Percentiles rank a stretch among this genome's conserved stretches.
These are phyloP conservation scores for Anneissia japonica DNA, from an alignment of 35 echinoderm and acorn worm species.

Conservation along the genomic window DNA sequence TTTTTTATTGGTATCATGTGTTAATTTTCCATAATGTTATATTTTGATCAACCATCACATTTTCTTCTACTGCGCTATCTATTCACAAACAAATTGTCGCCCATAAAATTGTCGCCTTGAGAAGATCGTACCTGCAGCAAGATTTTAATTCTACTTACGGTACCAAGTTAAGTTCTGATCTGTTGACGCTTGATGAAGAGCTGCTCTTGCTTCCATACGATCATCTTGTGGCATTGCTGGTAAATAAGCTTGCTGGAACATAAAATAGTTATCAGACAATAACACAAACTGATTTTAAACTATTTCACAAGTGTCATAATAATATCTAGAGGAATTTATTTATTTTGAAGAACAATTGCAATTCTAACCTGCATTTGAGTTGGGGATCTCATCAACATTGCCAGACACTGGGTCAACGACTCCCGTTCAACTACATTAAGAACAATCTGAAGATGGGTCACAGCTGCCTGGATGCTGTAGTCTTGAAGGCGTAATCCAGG, in stretches of 20 bases:
- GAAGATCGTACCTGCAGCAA: too few species aligned
- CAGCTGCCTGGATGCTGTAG: background rate
- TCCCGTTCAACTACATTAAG: background rate
- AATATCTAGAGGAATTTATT: too few species aligned
- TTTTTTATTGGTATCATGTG: too few species aligned
- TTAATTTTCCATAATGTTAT: too few species aligned
- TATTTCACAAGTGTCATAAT: too few species aligned
- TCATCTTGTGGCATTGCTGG: conserved; percentile 14
- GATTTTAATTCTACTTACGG: background rate
- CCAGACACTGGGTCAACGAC: background rate
- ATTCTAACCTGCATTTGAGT: background rate
- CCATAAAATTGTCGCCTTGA: too few species aligned
- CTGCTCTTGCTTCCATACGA: background rate
- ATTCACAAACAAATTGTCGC: too few species aligned
- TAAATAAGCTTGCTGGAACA: background rate
- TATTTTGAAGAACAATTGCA: too few species aligned
- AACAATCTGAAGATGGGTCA: background rate
- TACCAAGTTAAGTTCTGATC: background rate
- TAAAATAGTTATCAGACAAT: too few species aligned
- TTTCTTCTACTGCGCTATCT: too few species aligned
- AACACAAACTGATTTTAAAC: too few species aligned
- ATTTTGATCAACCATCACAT: too few species aligned
- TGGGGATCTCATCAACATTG: background rate
- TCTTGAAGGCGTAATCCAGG: background rate
- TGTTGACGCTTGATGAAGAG: background rate